phyloP scores from a whole-genome alignment of 92 coral and sea anemone species.

The Porites divaricata region DNA sequence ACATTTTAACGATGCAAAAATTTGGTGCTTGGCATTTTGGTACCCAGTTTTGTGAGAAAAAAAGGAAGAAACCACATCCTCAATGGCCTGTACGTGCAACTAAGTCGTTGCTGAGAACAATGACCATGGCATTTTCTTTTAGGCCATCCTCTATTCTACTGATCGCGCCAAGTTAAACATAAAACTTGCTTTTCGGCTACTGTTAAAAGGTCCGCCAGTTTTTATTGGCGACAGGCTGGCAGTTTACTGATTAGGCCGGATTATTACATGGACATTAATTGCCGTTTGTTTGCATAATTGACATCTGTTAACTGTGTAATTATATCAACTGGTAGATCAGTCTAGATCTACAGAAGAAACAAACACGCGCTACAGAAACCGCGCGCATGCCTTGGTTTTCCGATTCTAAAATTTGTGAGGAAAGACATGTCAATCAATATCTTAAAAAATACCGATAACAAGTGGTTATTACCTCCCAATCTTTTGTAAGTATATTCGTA shows the following conservation, averaged over 20 bases:
- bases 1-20: background rate
- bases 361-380: constrained; percentile 35
- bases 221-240: constrained; percentile 33
- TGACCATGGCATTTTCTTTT: background rate
- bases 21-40: too few species aligned
- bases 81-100: background rate
- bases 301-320: constrained; percentile 31
- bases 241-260: constrained; percentile 32
- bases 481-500: background rate
- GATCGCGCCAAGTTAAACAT: constrained; percentile 18
- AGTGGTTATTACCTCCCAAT: background rate
- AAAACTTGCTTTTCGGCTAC: background rate
- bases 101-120: background rate
- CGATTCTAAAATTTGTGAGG: constrained; percentile 12
- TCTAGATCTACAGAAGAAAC: constrained; percentile 2
- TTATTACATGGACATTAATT: constrained; percentile 45
- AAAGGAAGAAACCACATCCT: background rate
- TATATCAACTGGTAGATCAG: constrained; percentile 12
- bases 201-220: constrained; percentile 23
- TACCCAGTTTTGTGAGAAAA: too few species aligned
- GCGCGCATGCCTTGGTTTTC: constrained; percentile 19
- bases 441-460: background rate
- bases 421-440: background rate
- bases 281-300: constrained; percentile 45
- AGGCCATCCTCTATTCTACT: background rate